Evolutionary conservation across 2,888 invertebrate genomes (phyloP).

Genomic region (Tiliacea aurago): DNA sequence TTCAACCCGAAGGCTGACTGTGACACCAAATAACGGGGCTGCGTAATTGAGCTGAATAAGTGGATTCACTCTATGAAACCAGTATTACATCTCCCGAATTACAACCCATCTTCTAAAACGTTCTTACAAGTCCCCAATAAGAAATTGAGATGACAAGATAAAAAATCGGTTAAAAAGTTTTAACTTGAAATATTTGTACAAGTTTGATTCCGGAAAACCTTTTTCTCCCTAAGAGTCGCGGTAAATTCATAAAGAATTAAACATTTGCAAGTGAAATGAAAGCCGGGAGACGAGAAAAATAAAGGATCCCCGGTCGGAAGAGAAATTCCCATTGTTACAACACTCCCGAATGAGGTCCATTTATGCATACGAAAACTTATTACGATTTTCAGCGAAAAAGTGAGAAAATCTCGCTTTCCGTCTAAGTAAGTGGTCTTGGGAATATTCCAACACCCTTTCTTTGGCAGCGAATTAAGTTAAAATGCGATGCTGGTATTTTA

Average conservation of each 20-base stretch:
- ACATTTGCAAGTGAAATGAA: constrained; percentile 88
- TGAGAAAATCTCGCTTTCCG: constrained; percentile 74
- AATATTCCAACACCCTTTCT: constrained; percentile 64
- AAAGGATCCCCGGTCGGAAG: constrained; percentile 79
- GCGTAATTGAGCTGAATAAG: constrained; percentile 60
- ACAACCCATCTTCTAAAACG: constrained; percentile 43
- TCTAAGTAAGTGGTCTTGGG: constrained; percentile 63
- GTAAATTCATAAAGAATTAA: constrained; percentile 86
- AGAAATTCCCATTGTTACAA: constrained; percentile 84
- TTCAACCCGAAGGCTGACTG: constrained; percentile 50
- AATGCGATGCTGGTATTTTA: constrained; percentile 53
- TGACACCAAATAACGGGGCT: constrained; percentile 47
- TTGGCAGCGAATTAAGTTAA: constrained; percentile 56
- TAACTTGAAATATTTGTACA: constrained; percentile 82
- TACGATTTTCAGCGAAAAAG: constrained; percentile 76
- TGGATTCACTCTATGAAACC: constrained; percentile 40
- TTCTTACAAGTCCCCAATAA: constrained; percentile 52
- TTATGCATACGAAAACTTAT: constrained; percentile 88
- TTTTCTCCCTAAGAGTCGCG: constrained; percentile 76
- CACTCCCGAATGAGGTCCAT: constrained; percentile 83
- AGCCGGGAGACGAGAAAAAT: constrained; percentile 82
- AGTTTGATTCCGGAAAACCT: constrained; percentile 80
- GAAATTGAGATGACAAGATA: constrained; percentile 69
- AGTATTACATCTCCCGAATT: constrained; percentile 20
- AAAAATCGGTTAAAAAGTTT: constrained; percentile 69